Percentiles rank a stretch among this genome's conserved stretches.
Conservation (phyloP, 2,113 vertebrate genomes). For the Trematomus loennbergii region DNA sequence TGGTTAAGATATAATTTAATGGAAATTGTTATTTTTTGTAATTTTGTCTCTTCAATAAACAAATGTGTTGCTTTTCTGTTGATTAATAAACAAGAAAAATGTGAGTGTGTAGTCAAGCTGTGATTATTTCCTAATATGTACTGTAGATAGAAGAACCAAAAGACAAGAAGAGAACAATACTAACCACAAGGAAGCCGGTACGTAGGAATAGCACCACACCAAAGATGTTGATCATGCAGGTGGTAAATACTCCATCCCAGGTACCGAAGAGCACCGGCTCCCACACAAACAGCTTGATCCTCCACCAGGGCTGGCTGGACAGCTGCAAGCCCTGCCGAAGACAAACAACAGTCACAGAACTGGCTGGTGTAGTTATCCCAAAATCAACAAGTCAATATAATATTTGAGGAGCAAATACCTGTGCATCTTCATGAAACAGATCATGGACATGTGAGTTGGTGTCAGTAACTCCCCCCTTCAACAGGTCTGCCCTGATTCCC, state of each 20-base stretch:
- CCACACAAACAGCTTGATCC: conserved; percentile 94
- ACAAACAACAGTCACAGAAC: background rate
- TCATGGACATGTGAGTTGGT: conserved; percentile 83
- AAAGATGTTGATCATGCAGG: conserved; percentile 99
- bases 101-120: background rate
- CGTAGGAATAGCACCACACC: conserved; percentile 97
- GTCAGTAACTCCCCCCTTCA: conserved; percentile 5
- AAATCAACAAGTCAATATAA: background rate
- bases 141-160: background rate
- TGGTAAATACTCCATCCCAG: conserved; percentile 98
- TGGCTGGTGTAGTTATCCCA: background rate
- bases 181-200: conserved; percentile 96
- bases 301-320: conserved; percentile 94
- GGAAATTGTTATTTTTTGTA: too few species aligned
- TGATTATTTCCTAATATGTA: background rate
- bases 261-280: conserved; percentile 97
- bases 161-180: conserved; percentile 32
- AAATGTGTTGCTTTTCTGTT: background rate
- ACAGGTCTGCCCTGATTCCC: conserved; percentile 16
- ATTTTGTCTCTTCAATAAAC: too few species aligned
- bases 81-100: background rate
- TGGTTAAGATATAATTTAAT: too few species aligned
- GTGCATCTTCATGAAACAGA: conserved; percentile 94
- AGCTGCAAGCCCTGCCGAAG: conserved; percentile 83
- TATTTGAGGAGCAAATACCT: conserved; percentile 79